Base-by-base conservation (phyloP, 2,797 vertebrate genomes). In the Tiaroga cobitis region DNA sequence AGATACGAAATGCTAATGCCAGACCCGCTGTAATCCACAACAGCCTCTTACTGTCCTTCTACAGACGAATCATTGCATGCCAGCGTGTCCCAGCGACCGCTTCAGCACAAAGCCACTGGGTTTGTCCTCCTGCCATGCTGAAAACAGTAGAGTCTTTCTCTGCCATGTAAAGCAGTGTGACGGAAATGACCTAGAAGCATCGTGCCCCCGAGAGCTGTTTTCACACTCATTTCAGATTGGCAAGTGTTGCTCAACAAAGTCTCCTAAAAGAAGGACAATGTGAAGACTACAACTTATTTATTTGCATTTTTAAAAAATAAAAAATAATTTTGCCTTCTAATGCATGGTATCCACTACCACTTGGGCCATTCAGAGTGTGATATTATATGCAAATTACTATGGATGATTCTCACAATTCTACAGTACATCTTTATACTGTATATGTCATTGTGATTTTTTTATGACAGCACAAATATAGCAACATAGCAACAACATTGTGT, bases 121-220 rank as follows among this genome's bases (percentile, higher is more conserved):
- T 79, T 87, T 90, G 89, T 87, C 34, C 83, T 75, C 76, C 86
- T 83, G 91, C 87, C 91, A 87, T 81, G 86, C 89, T 37, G 87
- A 24, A 91, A 88, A 95, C 94, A 95, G 91, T 91, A 90, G 37
- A 76, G 0, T 79, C 94, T 93, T 93, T 95, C 92, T 93, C 61
- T 77, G 72, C 61, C 72, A 79, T 84, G 82, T 80, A 43, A 75
- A 29, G 32, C 83, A 51, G 90, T 88, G 91, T 90, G 92, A 92
- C 88, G 8, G 90, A 89, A 90, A 74, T 77, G 86, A 92, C 88
- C 92, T 65, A 74, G 80, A 76, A 84, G 88, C 74, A 41, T 13
- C 5, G 13, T 49, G 43, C 65, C 82, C 34, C 18, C 81, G 72
- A 83, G 85, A 49, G 82, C 91, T n/a, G 73, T 88, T 83, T 88